Base-by-base conservation (phyloP, 2,888 invertebrate species). In the Morpho deidamia region DNA sequence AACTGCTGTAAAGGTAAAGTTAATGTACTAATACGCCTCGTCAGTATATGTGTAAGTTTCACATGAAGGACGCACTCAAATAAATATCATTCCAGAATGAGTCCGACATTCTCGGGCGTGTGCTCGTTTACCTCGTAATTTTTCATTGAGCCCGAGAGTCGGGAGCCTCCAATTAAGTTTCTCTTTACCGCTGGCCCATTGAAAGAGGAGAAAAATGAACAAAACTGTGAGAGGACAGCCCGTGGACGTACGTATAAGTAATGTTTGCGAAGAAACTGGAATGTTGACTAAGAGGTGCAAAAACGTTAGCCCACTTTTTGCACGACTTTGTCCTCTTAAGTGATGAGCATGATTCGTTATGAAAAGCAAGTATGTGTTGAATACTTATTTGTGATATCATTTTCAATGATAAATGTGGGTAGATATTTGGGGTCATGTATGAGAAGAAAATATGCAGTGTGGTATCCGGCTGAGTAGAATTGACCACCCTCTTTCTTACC, bases 141-240 rank as follows among this genome's bases (percentile, higher is more conserved):
- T 89, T 87, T 89, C 88, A 89, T 88, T 89, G 89, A 85, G 86
- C 76, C 82, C 72, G 81, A 81, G 81, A 83, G 81, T 82, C 76
- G 73, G 83, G 85, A 81, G 83, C 87, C 87, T 81, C 83, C 89
- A 89, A 89, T 89, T 89, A 88, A 88, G 87, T 87, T 87, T 87
- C 89, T 86, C 87, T 87, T 88, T 88, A 81, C 82, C 80, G 81
- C 81, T 83, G 82, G 78, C 74, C 73, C 71, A 77, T 61, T 58
- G 76, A 81, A 81, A 72, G 79, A 78, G 74, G 81, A 85, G 86
- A 86, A 82, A 88, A 86, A 87, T 86, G 82, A 81, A 82, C 85
- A 85, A 79, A 80, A 74, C 68, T 73, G 74, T 71, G 74, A 71
- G 72, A 76, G 83, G 85, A 83, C 83, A 81, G 78, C 68, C 70